These are phyloP conservation scores for Leistus spinibarbis DNA, from an alignment of 2,888 invertebrate genomes.

Conservation along the genomic window DNA sequence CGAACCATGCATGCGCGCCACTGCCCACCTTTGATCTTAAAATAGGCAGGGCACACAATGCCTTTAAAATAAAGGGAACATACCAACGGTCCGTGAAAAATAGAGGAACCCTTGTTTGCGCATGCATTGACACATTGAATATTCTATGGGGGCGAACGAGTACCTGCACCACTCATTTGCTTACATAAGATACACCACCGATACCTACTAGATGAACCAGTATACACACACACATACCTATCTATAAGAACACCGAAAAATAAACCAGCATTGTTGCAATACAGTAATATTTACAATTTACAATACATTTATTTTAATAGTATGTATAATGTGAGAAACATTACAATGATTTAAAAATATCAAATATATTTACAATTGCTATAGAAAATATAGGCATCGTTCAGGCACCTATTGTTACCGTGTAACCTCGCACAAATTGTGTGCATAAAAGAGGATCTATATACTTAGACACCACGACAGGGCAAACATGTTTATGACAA, in stretches of 20 bases:
- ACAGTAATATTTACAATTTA: no score
- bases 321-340: no score
- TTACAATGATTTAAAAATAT: no score
- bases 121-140: conserved; percentile 35
- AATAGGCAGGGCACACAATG: conserved; percentile 31
- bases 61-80: conserved; percentile 37
- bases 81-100: conserved; percentile 31
- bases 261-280: no score
- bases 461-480: background rate
- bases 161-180: background rate
- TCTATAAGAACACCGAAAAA: no score
- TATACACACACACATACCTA: no score
- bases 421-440: background rate
- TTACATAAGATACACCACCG: no score
- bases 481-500: background rate
- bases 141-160: conserved; percentile 15
- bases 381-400: no score
- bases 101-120: conserved; percentile 29
- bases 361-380: no score
- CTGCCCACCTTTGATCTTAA: conserved; percentile 39
- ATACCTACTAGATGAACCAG: no score
- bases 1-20: background rate
- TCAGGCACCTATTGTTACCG: no score
- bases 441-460: background rate
- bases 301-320: no score